Evolutionary conservation across 2,888 invertebrate species (phyloP).

Genomic region (Aelia acuminata): DNA sequence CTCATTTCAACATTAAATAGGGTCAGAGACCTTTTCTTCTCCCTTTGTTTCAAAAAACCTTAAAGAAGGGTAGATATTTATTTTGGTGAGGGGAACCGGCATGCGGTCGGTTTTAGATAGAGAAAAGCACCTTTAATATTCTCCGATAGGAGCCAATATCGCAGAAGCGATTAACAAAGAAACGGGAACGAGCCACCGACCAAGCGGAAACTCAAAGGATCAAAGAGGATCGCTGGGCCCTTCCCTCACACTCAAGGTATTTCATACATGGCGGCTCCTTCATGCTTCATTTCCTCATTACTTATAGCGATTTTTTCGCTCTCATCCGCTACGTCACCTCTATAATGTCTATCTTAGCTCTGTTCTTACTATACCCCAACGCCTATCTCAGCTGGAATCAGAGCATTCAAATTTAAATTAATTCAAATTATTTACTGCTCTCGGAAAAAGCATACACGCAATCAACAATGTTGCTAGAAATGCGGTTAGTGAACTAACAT

Average conservation of each 20-base stretch:
- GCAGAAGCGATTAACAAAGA: constrained; percentile 16
- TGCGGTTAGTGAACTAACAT: too few relatives aligned
- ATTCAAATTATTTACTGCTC: not conserved
- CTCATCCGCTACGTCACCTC: not conserved
- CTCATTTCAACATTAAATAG: too few relatives aligned
- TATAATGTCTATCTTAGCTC: too few relatives aligned
- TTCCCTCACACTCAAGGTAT: constrained; percentile 38
- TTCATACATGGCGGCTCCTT: constrained; percentile 39
- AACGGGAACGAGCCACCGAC: not conserved
- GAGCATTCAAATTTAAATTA: not conserved
- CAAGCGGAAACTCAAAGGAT: constrained; percentile 17
- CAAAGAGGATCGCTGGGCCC: not conserved
- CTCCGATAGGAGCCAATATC: constrained; percentile 26
- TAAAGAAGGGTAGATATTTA: not conserved
- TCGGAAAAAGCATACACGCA: too few relatives aligned
- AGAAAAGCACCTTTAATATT: constrained; percentile 34
- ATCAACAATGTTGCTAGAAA: not conserved
- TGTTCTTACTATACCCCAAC: too few relatives aligned
- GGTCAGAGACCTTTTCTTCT: not conserved
- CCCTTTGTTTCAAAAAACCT: not conserved
- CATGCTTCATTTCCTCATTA: constrained; percentile 27
- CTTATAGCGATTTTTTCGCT: not conserved
- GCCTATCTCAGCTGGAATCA: not conserved
- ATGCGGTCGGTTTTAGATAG: not conserved
- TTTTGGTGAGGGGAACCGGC: not conserved